These are phyloP conservation scores for Tolmerus cingulatus DNA, from an alignment of 2,888 invertebrate genomes.

Conservation along the genomic window DNA sequence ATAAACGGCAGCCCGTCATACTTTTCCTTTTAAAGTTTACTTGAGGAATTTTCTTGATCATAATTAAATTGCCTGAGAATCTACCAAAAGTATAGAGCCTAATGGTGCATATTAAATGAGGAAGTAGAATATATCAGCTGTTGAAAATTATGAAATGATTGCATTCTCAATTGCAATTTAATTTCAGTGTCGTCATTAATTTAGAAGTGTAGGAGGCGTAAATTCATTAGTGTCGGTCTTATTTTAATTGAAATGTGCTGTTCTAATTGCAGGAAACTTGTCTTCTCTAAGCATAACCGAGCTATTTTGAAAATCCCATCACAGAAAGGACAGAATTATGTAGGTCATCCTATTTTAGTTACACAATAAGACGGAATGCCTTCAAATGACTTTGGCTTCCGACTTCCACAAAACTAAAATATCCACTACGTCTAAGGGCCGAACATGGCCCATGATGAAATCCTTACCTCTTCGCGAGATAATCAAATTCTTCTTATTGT, in stretches of 20 bases:
- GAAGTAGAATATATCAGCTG: background rate
- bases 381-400: background rate
- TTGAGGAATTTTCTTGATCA: background rate
- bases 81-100: background rate
- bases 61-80: background rate
- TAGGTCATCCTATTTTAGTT: background rate
- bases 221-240: background rate
- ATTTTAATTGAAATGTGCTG: background rate
- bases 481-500: slow-evolving; percentile 12
- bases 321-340: background rate
- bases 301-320: background rate
- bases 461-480: background rate
- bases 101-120: background rate
- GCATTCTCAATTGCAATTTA: background rate
- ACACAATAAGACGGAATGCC: background rate
- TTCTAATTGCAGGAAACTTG: background rate
- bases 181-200: background rate
- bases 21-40: background rate
- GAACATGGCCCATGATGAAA: background rate
- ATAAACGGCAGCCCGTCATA: background rate
- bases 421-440: background rate
- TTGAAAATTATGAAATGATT: background rate
- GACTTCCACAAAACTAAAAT: background rate
- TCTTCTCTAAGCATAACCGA: background rate
- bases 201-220: background rate